phyloP scores from a whole-genome alignment of 1,140 invertebrate species.

The Caenorhabditis brenneri region DNA sequence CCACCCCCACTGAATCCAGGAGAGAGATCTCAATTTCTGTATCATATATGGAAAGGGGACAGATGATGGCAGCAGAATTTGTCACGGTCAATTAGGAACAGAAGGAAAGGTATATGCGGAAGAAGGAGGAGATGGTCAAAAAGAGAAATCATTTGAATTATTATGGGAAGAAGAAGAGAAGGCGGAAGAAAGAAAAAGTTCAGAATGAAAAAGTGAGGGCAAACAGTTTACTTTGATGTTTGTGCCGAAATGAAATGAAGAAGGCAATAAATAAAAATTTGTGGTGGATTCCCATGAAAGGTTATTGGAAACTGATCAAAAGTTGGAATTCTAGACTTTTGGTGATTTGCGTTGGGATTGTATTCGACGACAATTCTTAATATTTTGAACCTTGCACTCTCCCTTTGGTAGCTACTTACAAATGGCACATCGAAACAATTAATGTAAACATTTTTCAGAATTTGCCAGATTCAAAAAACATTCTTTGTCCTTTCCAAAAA shows the following conservation, averaged over 20 bases:
- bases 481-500: no score
- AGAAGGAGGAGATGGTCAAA: neutral
- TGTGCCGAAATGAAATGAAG: neutral
- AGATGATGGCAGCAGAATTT: neutral
- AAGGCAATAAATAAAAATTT: no score
- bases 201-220: neutral
- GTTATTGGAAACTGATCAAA: no score
- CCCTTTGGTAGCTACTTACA: no score
- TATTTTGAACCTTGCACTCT: no score
- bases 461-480: no score
- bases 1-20: neutral
- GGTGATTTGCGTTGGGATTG: no score
- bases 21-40: neutral
- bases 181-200: neutral
- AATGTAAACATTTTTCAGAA: no score
- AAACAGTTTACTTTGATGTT: neutral
- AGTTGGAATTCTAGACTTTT: no score
- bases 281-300: no score
- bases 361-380: no score
- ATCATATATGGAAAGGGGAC: neutral
- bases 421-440: no score
- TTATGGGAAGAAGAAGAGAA: neutral
- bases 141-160: slow-evolving; percentile 17
- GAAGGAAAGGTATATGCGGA: neutral
- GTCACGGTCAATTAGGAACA: slow-evolving; percentile 36